phyloP scores from a whole-genome alignment of 2,888 invertebrate genomes.

The Sycophila texana region DNA sequence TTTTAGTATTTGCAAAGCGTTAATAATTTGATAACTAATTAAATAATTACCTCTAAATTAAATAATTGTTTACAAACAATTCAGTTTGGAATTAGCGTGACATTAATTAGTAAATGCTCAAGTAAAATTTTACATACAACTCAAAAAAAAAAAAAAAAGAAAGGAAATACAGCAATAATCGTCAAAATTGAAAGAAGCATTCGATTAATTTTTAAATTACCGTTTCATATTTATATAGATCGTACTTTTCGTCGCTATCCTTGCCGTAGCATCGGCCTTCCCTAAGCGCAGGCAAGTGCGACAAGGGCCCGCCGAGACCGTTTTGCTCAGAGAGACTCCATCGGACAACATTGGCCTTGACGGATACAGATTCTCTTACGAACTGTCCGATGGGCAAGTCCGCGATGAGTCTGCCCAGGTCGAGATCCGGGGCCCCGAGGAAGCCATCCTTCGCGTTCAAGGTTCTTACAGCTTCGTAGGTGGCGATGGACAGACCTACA shows the following conservation, averaged over 20 bases:
- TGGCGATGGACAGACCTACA: slow-evolving; percentile 58
- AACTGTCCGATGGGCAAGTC: slow-evolving; percentile 63
- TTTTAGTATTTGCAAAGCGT: too few relatives aligned
- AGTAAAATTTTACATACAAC: too few relatives aligned
- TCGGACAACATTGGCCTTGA: slow-evolving; percentile 67
- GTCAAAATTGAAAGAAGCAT: neutral
- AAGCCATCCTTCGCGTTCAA: slow-evolving; percentile 57
- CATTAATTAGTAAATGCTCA: too few relatives aligned
- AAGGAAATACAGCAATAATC: too few relatives aligned
- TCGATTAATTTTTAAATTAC: neutral
- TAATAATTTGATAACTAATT: too few relatives aligned
- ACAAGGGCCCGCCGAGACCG: slow-evolving; percentile 30
- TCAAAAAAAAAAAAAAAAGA: too few relatives aligned
- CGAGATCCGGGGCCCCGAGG: slow-evolving; percentile 60
- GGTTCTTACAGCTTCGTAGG: slow-evolving; percentile 66
- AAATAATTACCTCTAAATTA: too few relatives aligned
- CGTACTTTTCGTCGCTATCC: slow-evolving; percentile 56
- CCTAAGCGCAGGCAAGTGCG: neutral
- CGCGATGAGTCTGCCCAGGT: slow-evolving; percentile 63
- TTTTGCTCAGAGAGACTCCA: slow-evolving; percentile 63
- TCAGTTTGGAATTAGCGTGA: too few relatives aligned
- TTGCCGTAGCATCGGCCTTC: slow-evolving; percentile 55
- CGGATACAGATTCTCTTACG: slow-evolving; percentile 64
- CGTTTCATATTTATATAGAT: slow-evolving; percentile 54
- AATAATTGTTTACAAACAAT: too few relatives aligned